Evolutionary conservation across 1,140 invertebrate species (phyloP), one percentile per base, ranked within the genome.

Genomic region (Oncopodura yosiiana): DNA sequence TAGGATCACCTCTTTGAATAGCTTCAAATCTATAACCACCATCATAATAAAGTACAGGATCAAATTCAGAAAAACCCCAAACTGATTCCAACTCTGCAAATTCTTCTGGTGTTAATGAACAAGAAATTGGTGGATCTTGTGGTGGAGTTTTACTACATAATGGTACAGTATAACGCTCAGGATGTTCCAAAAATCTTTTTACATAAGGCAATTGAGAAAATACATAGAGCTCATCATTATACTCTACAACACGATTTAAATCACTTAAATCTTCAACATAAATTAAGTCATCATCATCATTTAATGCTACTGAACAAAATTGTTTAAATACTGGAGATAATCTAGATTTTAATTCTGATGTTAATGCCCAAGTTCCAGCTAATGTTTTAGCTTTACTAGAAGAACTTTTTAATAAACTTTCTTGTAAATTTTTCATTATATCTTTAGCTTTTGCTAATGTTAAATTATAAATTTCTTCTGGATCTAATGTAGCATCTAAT

Each of bases 31-130:
- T 60, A 38, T 34, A 46, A 36, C 48, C 41, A 0, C 39, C 48
- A 27, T 52, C 12, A 1, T 34, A 18, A 44, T 60, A 60, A 19
- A 56, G n/a, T 3, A 60, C 58, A n/a, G 53, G 49, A 24, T 60
- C 58, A 56, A 51, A 56, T 23, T 60, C 51, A 24, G 19, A 12
- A 23, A 60, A 60, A 2, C 58, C 58, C 49, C 49, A 56, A 16
- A 32, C 9, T 6, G 27, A 37, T 23, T 34, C 14, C 4, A 60
- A 42, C n/a, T n/a, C 5, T 14, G 43, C 37, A 24, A 56, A 39
- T 37, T 60, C 44, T 3, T 51, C 36, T 29, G 27, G 12, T 12
- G 27, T 52, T 2, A 57, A 27, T 8, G 14, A 16, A 16, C 39
- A 51, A 8, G 26, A 8, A 12, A 18, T 27, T 8, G 55, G 49